phyloP scores from a whole-genome alignment of 2,113 vertebrate species.

The Jacana jacana region DNA sequence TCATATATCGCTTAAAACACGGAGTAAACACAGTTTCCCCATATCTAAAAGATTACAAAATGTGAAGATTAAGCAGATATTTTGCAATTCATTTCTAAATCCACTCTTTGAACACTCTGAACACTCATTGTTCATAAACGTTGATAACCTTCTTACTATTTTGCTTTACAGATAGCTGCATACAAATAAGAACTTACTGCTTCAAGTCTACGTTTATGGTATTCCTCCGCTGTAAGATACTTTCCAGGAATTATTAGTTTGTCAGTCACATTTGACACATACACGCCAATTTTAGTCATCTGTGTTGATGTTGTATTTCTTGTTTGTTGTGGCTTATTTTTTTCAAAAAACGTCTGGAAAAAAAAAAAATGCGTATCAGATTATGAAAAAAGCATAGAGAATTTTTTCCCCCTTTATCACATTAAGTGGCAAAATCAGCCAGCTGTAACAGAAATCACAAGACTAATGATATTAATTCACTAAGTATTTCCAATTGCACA shows the following conservation, averaged over 20 bases:
- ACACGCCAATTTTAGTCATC: conserved; percentile 88
- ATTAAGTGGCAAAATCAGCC: background rate
- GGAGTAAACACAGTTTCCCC: accelerated
- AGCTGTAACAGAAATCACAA: background rate
- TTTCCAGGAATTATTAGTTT: conserved; percentile 77
- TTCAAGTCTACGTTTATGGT: conserved; percentile 74
- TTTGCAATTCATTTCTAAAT: background rate
- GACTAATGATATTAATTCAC: background rate
- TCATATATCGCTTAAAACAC: background rate
- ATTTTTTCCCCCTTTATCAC: background rate
- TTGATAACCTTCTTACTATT: background rate
- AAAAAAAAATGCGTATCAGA: background rate
- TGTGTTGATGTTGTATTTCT: conserved; percentile 82
- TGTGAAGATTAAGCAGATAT: background rate
- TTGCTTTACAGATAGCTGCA: background rate
- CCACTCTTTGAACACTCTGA: background rate
- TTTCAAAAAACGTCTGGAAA: conserved; percentile 79
- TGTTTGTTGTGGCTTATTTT: conserved; percentile 79
- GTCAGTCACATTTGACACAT: conserved; percentile 84
- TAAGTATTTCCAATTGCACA: background rate
- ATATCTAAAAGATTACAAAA: background rate
- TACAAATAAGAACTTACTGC: conserved; percentile 79
- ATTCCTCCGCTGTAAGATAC: conserved; percentile 83
- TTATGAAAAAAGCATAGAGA: background rate
- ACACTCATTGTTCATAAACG: background rate